Base-by-base conservation (phyloP, 2,888 invertebrate genomes). In the Polia nebulosa region DNA sequence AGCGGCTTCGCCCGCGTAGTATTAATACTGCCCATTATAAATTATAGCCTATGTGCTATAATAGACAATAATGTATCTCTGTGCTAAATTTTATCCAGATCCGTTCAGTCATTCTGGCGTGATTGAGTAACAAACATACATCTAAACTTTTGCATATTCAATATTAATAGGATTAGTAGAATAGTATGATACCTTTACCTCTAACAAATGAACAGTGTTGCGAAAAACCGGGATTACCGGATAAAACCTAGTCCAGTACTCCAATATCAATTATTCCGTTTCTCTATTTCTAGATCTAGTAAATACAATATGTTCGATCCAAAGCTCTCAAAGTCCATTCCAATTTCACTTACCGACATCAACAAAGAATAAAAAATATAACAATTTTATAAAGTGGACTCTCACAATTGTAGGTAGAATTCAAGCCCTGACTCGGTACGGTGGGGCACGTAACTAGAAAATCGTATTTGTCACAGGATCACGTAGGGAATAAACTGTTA, bases 381-480 rank as follows among this genome's bases (percentile, higher is more conserved):
- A 85, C 84, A 84, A 82, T 85, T 87, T 76, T 75, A 81, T 84
- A 84, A 83, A 83, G 82, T 76, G 72, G 65, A 76, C 70, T 75
- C 70, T 52, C 68, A 81, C 70, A 80, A 76, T 76, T 52, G 77
- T 71, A 64, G 56, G 71, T 76, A 53, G 70, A 56, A 57, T 59
- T 22, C 78, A 79, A 76, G 65, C 51, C 65, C 62, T 64, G 75
- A 72, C 58, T 62, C 74, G 80, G 83, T 78, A 87, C 84, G 73
- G 59, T 77, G 78, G 81, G 86, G 90, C 94, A 93, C 94, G 94
- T 94, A 85, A 69, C 79, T 83, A 85, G 89, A 82, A 90, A 94
- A 94, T 92, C 89, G 90, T 91, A 90, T 94, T 93, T 92, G 91
- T 87, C 90, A 89, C 88, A 82, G 90, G 89, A 91, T 92, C 93